Conservation (phyloP, 1,140 invertebrate species). For the Daktulosphaira vitifoliae region DNA sequence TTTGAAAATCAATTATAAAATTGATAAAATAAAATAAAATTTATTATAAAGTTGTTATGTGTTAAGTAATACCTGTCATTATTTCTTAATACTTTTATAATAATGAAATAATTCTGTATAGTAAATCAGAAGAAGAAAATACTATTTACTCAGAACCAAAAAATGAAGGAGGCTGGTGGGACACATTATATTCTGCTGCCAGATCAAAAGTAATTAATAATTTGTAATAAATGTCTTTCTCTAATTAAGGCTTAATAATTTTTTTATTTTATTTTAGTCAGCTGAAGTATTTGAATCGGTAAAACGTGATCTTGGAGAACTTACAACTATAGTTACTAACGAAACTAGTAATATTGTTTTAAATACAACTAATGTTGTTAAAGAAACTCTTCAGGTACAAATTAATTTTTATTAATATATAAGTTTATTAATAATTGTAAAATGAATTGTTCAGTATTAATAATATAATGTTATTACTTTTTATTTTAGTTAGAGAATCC, state of each 20-base stretch:
- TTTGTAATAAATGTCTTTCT: neutral
- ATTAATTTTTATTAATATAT: slow-evolving; percentile 10
- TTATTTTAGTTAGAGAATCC: slow-evolving; percentile 55
- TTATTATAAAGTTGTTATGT: too few relatives aligned
- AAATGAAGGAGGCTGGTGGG: slow-evolving; percentile 29
- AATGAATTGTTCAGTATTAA: neutral
- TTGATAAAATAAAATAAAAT: too few relatives aligned
- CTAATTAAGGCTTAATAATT: neutral
- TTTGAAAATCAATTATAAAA: too few relatives aligned
- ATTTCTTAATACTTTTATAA: too few relatives aligned
- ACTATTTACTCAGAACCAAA: neutral
- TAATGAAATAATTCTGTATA: too few relatives aligned
- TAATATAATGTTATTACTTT: too few relatives aligned
- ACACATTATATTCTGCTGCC: slow-evolving; percentile 29
- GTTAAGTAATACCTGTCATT: too few relatives aligned
- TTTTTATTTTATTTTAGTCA: slow-evolving; percentile 37
- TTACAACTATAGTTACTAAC: slow-evolving; percentile 57
- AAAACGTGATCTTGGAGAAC: slow-evolving; percentile 64
- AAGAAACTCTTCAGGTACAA: slow-evolving; percentile 58
- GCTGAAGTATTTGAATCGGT: slow-evolving; percentile 62
- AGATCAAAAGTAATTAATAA: slow-evolving; percentile 27
- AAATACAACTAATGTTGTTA: slow-evolving; percentile 53
- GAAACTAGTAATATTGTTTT: slow-evolving; percentile 57
- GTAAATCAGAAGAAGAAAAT: neutral
- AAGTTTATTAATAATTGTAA: neutral